Conservation (phyloP, 1,140 invertebrate genomes). For the Eurytemora carolleeae region DNA sequence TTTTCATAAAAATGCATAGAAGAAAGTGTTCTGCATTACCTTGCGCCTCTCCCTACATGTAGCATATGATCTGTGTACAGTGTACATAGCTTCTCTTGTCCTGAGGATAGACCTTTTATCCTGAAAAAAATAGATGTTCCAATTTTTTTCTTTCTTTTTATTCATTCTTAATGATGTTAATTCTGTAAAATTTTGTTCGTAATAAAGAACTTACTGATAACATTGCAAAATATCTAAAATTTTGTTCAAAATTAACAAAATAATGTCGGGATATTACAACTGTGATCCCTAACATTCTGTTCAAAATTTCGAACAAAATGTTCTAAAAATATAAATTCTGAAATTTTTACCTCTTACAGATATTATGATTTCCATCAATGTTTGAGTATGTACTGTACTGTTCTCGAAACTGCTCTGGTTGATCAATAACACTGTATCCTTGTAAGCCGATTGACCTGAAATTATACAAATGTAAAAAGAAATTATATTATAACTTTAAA, state of each 20-base stretch:
- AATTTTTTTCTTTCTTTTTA: neutral
- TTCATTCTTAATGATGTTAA: neutral
- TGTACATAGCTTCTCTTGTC: slow-evolving; percentile 51
- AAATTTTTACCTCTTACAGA: neutral
- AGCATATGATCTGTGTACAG: slow-evolving; percentile 39
- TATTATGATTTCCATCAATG: neutral
- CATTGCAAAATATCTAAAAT: neutral
- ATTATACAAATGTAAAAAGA: neutral
- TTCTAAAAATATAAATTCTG: neutral
- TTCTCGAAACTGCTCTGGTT: neutral
- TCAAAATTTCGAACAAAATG: too few species aligned
- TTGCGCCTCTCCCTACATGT: slow-evolving; percentile 26
- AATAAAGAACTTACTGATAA: neutral
- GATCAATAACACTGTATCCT: neutral
- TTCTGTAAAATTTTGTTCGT: neutral
- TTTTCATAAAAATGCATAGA: too few species aligned
- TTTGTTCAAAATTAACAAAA: neutral
- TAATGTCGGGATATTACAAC: too few species aligned
- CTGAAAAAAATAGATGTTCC: neutral
- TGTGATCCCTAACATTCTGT: too few species aligned
- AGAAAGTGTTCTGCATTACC: too few species aligned
- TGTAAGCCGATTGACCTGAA: neutral
- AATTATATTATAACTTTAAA: too few species aligned
- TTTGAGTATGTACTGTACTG: too few species aligned
- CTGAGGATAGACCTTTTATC: slow-evolving; percentile 42